Evolutionary conservation across 2,888 invertebrate genomes (phyloP).

Genomic region (Eupithecia inturbata): DNA sequence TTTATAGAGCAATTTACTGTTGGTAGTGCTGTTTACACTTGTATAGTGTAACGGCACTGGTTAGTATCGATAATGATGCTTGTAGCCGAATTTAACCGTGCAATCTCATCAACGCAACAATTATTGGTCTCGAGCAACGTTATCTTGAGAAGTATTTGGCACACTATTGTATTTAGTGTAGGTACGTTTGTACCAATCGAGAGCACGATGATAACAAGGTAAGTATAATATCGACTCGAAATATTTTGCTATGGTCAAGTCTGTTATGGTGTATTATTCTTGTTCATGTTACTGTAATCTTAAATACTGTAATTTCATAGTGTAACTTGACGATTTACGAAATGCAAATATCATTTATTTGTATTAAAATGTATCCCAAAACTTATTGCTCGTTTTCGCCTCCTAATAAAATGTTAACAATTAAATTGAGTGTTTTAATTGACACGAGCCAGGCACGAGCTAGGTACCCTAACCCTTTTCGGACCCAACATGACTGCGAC

Average conservation of each 20-base stretch:
- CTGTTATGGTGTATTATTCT: conserved; percentile 74
- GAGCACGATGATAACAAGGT: conserved; percentile 46
- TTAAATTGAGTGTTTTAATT: conserved; percentile 65
- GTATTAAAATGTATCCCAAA: conserved; percentile 81
- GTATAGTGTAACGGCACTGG: conserved; percentile 48
- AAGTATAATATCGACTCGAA: conserved; percentile 54
- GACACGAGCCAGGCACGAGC: not conserved
- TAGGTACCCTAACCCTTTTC: not conserved
- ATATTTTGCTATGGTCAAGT: conserved; percentile 70
- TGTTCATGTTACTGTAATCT: conserved; percentile 83
- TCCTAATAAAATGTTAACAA: conserved; percentile 85
- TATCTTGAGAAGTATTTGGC: conserved; percentile 45
- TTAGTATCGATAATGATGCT: conserved; percentile 53
- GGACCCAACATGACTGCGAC: not conserved
- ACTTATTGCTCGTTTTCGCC: conserved; percentile 84
- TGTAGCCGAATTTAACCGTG: conserved; percentile 44
- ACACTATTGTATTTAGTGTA: conserved; percentile 47
- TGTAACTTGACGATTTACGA: conserved; percentile 79
- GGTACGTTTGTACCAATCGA: conserved; percentile 47
- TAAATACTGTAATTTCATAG: conserved; percentile 79
- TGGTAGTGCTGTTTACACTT: conserved; percentile 61
- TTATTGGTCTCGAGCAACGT: conserved; percentile 47
- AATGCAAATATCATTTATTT: conserved; percentile 80
- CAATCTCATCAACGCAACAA: conserved; percentile 16
- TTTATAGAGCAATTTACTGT: conserved; percentile 55